Percentiles rank a stretch among this genome's conserved stretches.
phyloP scores from a whole-genome alignment of 2,888 invertebrate species.

The Pelosia muscerda region DNA sequence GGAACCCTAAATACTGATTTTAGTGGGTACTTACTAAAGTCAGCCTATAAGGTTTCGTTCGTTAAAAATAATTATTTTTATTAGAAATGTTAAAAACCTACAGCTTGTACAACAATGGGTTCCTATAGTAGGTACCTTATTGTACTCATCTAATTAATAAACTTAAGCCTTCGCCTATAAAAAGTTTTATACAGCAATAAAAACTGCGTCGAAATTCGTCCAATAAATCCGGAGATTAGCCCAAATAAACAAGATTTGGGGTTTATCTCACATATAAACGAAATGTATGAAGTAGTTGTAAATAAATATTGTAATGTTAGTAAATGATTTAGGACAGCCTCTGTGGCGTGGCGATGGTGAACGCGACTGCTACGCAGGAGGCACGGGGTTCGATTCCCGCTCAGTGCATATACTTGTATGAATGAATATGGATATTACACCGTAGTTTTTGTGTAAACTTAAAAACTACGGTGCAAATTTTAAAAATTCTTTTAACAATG shows the following conservation, averaged over 20 bases:
- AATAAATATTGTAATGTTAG: not conserved
- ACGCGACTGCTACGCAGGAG: too few species aligned
- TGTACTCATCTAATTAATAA: slow-evolving; percentile 34
- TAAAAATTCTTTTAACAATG: too few species aligned
- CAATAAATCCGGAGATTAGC: slow-evolving; percentile 28
- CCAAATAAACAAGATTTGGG: slow-evolving; percentile 31
- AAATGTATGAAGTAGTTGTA: not conserved
- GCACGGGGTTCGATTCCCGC: too few species aligned
- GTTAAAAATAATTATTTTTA: not conserved
- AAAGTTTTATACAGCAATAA: slow-evolving; percentile 39
- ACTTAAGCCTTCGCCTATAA: slow-evolving; percentile 36
- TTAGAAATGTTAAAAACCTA: not conserved
- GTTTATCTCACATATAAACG: slow-evolving; percentile 22
- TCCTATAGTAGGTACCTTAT: not conserved
- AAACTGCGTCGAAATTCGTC: slow-evolving; percentile 30
- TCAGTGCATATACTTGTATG: too few species aligned
- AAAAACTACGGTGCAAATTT: too few species aligned
- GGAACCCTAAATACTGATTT: not conserved
- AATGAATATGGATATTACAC: too few species aligned
- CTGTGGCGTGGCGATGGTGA: too few species aligned
- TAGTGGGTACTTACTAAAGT: not conserved
- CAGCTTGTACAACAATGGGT: not conserved
- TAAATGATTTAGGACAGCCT: too few species aligned
- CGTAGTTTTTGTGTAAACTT: too few species aligned
- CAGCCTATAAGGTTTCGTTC: too few species aligned